Percentiles rank a stretch among this genome's conserved stretches.
phyloP scores from a whole-genome alignment of 2,888 invertebrate species.

The Habrosyne pyritoides region DNA sequence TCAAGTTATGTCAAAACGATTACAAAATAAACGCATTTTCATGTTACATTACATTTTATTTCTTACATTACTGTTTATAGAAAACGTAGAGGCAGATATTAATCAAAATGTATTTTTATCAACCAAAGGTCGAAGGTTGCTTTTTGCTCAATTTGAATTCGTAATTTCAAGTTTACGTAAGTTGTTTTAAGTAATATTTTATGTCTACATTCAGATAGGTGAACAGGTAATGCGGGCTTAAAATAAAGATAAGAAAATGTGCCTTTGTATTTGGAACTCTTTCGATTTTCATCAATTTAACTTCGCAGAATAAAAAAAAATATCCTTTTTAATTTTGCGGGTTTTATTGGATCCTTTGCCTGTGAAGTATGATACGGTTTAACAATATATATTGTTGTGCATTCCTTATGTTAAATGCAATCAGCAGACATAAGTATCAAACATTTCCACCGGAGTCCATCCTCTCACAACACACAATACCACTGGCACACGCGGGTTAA shows the following conservation, averaged over 20 bases:
- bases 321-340: no score
- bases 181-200: background rate
- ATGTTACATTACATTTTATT: no score
- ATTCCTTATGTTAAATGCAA: background rate
- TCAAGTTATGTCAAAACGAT: no score
- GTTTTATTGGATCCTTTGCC: no score
- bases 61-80: background rate
- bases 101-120: background rate
- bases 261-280: background rate
- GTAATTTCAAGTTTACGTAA: background rate
- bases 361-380: no score
- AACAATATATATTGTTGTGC: no score
- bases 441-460: slow-evolving; percentile 54
- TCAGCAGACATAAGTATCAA: slow-evolving; percentile 25
- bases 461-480: slow-evolving; percentile 63
- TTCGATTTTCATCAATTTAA: background rate
- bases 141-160: background rate
- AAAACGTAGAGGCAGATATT: background rate
- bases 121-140: background rate
- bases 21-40: no score
- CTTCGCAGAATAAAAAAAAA: background rate
- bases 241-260: background rate
- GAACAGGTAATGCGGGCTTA: background rate
- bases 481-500: slow-evolving; percentile 56
- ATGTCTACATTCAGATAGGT: background rate